Conservation (phyloP, 2,113 vertebrate species). For the Nesoenas mayeri region DNA sequence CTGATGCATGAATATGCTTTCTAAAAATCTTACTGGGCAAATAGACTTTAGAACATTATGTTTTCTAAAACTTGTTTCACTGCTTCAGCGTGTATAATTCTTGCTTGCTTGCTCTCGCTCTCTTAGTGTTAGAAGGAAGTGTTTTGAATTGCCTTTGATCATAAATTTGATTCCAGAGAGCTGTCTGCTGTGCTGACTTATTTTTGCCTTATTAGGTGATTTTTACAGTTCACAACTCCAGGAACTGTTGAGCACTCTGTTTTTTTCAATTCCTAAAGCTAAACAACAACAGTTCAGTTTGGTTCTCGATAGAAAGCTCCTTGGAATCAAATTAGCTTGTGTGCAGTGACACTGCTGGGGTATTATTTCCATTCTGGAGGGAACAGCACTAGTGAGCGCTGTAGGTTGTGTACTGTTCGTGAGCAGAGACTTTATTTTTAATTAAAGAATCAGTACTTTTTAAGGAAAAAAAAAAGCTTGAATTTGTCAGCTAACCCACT, state of each 20-base stretch:
- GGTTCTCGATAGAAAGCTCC: not conserved
- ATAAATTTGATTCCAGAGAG: constrained; percentile 61
- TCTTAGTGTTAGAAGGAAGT: not conserved
- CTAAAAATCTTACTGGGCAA: not conserved
- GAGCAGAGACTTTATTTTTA: not conserved
- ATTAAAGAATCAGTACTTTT: not conserved
- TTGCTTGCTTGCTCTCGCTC: not conserved
- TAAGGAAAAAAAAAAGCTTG: not conserved
- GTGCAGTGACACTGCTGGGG: not conserved
- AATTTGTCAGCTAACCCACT: not conserved
- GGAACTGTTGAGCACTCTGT: constrained; percentile 40
- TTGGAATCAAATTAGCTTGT: not conserved
- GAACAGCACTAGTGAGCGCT: not conserved
- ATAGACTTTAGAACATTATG: not conserved
- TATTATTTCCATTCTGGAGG: not conserved
- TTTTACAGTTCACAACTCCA: constrained; percentile 51
- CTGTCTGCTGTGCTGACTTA: constrained; percentile 63
- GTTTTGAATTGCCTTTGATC: constrained; percentile 68
- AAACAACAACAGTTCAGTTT: not conserved
- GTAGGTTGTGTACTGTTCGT: not conserved
- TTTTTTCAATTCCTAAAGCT: constrained; percentile 41
- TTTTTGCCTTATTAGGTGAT: constrained; percentile 70
- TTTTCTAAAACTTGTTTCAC: not conserved
- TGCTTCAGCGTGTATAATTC: not conserved
- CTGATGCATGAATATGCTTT: not conserved